These are phyloP conservation scores for Cricetomys ansorgei DNA, from an alignment of 2,113 vertebrate species.

Conservation along the genomic window DNA sequence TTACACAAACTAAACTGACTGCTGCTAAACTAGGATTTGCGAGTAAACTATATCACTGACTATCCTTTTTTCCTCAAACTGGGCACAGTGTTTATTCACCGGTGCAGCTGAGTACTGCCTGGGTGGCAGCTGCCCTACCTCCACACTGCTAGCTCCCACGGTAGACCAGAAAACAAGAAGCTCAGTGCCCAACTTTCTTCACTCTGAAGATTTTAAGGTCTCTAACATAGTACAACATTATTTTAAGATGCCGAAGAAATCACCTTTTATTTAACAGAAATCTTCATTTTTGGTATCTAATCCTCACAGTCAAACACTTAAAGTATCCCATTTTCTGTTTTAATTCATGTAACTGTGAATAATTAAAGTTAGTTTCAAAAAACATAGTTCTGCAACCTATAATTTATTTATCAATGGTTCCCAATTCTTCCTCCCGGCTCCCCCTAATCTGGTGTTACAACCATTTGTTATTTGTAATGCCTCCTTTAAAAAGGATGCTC, in stretches of 20 bases:
- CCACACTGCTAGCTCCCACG: neutral
- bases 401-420: neutral
- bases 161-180: neutral
- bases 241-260: neutral
- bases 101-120: neutral
- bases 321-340: neutral
- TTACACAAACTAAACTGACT: slow-evolving; percentile 64
- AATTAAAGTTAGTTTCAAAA: slow-evolving; percentile 27
- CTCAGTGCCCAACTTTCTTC: neutral
- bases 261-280: slow-evolving; percentile 26
- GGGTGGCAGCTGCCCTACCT: neutral
- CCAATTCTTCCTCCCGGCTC: neutral
- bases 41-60: slow-evolving; percentile 34
- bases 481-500: neutral
- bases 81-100: neutral
- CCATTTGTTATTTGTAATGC: neutral
- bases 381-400: neutral
- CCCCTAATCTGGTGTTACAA: neutral
- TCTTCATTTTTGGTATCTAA: neutral
- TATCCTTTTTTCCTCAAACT: slow-evolving; percentile 35
- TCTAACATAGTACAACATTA: neutral
- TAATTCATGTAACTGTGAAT: neutral
- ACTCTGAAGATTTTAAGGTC: neutral
- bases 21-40: slow-evolving; percentile 38
- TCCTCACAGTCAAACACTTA: neutral